A percentile compares a stretch with the other conserved stretches of the same genome.
Evolutionary conservation across 1,140 invertebrate species (phyloP).

Genomic region (Antheraea mylitta): DNA sequence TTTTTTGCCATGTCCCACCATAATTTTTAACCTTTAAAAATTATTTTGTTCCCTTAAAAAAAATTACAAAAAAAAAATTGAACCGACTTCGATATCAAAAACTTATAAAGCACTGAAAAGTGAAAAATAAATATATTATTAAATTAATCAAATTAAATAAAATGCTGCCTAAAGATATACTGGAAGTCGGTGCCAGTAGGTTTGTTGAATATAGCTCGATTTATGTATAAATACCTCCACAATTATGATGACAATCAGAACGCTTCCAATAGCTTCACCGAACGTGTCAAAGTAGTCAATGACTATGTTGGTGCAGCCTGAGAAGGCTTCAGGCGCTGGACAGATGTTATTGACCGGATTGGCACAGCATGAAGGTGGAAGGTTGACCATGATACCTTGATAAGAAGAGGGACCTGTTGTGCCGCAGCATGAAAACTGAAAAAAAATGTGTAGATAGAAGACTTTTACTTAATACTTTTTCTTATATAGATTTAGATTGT

Average conservation of each 20-base stretch:
- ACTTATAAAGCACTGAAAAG: no score
- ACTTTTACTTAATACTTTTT: no score
- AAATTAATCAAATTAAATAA: no score
- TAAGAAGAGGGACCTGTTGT: constrained; percentile 37
- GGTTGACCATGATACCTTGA: not conserved
- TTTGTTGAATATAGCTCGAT: not conserved
- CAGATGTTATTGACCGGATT: constrained; percentile 19
- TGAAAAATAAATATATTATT: no score
- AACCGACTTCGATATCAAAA: no score
- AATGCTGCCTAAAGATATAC: no score
- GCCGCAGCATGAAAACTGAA: constrained; percentile 49
- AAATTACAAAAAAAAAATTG: no score
- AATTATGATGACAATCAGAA: constrained; percentile 35
- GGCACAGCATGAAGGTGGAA: constrained; percentile 44
- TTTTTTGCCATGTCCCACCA: no score
- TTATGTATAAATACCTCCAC: constrained; percentile 34
- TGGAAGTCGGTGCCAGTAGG: no score
- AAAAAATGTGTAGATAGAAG: no score
- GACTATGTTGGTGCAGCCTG: constrained; percentile 34
- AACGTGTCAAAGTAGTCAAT: constrained; percentile 34
- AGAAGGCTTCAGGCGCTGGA: constrained; percentile 19
- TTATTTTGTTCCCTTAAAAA: no score
- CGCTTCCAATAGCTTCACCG: constrained; percentile 28
- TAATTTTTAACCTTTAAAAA: no score
- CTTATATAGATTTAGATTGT: not conserved